phyloP scores from a whole-genome alignment of 1,140 invertebrate genomes.

The Procambarus clarkii region DNA sequence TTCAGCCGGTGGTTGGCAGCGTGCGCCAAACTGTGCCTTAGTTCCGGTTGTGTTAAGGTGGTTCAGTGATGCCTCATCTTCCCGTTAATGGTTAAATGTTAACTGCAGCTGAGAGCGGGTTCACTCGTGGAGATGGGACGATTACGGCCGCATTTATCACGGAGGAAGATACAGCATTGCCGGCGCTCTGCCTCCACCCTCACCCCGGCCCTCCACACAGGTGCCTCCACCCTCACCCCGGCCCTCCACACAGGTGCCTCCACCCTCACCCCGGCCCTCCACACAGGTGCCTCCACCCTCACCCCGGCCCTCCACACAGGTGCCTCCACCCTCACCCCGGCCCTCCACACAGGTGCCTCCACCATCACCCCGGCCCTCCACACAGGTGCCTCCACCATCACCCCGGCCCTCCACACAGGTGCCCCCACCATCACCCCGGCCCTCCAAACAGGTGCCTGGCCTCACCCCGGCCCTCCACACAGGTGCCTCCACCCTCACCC shows the following conservation, averaged over 20 bases:
- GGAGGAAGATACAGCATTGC: neutral
- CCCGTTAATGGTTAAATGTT: constrained; percentile 8
- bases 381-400: neutral
- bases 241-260: too few species aligned
- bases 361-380: neutral
- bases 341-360: too few species aligned
- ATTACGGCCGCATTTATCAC: neutral
- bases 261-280: too few species aligned
- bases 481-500: neutral
- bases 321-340: too few species aligned
- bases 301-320: too few species aligned
- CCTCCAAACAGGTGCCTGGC: too few species aligned
- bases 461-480: neutral
- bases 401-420: too few species aligned
- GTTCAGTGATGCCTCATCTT: neutral
- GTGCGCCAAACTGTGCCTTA: neutral
- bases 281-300: too few species aligned
- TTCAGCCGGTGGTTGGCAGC: neutral
- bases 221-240: too few species aligned
- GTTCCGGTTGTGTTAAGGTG: neutral
- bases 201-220: neutral
- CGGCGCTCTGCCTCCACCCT: neutral
- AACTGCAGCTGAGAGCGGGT: neutral
- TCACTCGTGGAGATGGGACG: neutral
- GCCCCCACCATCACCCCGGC: neutral